These are phyloP conservation scores for Wiebesia pumilae DNA, from an alignment of 1,140 invertebrate species.

Conservation along the genomic window DNA sequence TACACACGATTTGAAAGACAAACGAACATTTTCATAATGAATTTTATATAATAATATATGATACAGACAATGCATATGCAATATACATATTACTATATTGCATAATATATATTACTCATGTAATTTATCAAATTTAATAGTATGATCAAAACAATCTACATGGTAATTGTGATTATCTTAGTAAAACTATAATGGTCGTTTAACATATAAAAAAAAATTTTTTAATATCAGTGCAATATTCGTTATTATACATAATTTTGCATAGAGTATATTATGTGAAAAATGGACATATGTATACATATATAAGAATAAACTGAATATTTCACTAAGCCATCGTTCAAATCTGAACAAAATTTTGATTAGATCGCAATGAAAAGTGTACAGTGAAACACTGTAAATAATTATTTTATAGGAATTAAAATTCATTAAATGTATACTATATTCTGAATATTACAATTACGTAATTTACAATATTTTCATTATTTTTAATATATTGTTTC, in stretches of 20 bases:
- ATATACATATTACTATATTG: too few species aligned
- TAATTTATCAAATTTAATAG: neutral
- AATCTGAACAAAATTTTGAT: neutral
- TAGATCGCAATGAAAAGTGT: neutral
- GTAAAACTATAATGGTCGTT: neutral
- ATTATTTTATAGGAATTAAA: neutral
- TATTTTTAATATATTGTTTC: neutral
- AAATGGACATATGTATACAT: neutral
- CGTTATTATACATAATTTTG: too few species aligned
- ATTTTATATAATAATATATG: too few species aligned
- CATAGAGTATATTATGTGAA: neutral
- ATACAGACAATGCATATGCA: too few species aligned
- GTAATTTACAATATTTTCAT: neutral
- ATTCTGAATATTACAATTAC: neutral
- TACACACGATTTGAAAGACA: too few species aligned
- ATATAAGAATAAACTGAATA: neutral
- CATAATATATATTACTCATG: too few species aligned
- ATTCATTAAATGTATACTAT: neutral
- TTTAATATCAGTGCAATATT: slow-evolving; percentile 22
- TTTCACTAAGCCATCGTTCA: neutral
- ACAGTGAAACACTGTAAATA: neutral
- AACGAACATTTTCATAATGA: too few species aligned
- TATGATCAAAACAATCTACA: neutral
- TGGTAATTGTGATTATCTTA: neutral
- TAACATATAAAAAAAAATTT: neutral